Base-by-base conservation (phyloP, 2,797 vertebrate genomes). In the Lagodon rhomboides region DNA sequence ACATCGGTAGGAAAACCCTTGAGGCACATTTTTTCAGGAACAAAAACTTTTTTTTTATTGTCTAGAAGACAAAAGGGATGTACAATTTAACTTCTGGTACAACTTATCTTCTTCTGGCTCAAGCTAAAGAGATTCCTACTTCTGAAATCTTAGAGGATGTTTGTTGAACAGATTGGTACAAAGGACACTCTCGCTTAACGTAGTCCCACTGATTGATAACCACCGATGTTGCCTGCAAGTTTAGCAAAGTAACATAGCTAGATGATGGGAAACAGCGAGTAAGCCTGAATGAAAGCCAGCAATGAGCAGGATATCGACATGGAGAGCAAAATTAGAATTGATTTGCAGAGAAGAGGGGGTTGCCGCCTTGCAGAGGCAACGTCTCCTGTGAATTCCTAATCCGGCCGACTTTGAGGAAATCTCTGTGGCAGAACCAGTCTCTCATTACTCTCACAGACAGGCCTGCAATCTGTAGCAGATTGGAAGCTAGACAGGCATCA, bases 331-430 rank as follows among this genome's bases (percentile, higher is more conserved):
- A 91, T 90, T 87, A 84, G 77, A 91, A 92, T 92, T 91, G 91
- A 93, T 93, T 86, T 73, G 80, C 58, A 69, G 78, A 63, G 80
- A 66, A 85, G 80, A 82, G 75, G 59, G 80, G 84, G 81, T 73
- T 77, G 75, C 60, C 23, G 50, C 78, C 84, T 76, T 49, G 73
- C 84, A 79, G 80, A 67, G 82, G 72, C 72, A 50, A 76, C 25
- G 15, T 70, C 86, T 87, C 84, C 84, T 81, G 82, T 85, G 92
- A 92, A 91, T 93, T 90, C 85, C 81, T 93, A 94, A 94, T 92
- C 88, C 86, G 16, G 79, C 50, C 1, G 82, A 77, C 79, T 92
- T 89, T 91, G 82, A 90, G 90, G 89, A 91, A 90, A 89, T 88
- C 88, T 88, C 88, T 85, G 89, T 85, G 87, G 87, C 85, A 91